Percentiles rank a stretch among this genome's conserved stretches.
phyloP scores from a whole-genome alignment of 2,113 vertebrate genomes.

The Neomonachus schauinslandi region DNA sequence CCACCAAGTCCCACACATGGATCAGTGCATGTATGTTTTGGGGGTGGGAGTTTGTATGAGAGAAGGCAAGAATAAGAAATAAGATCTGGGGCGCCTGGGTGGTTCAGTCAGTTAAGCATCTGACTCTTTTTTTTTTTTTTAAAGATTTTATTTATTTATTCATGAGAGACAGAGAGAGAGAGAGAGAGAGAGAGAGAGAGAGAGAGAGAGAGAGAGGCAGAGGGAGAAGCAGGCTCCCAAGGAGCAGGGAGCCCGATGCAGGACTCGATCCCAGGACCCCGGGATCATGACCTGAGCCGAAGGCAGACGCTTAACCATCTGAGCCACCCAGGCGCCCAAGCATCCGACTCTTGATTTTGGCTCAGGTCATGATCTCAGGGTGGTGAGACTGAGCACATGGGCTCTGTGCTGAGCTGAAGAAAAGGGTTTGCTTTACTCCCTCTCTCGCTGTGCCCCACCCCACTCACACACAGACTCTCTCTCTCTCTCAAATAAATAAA shows the following conservation, averaged over 20 bases:
- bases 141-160: no score
- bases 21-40: background rate
- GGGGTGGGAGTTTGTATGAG: background rate
- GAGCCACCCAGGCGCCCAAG: no score
- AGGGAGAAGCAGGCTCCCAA: no score
- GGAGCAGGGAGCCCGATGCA: no score
- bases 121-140: no score
- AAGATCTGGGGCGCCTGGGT: background rate
- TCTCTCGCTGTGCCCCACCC: background rate
- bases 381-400: background rate
- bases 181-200: no score
- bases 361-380: background rate
- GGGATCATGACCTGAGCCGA: no score
- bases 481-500: background rate
- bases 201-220: no score
- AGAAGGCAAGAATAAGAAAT: background rate
- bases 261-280: no score
- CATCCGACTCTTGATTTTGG: background rate
- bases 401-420: background rate
- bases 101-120: background rate
- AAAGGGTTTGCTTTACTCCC: background rate
- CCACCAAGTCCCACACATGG: background rate
- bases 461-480: no score
- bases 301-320: no score
- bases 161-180: no score